Conservation (phyloP, 2,797 vertebrate species). For the Falco biarmicus region DNA sequence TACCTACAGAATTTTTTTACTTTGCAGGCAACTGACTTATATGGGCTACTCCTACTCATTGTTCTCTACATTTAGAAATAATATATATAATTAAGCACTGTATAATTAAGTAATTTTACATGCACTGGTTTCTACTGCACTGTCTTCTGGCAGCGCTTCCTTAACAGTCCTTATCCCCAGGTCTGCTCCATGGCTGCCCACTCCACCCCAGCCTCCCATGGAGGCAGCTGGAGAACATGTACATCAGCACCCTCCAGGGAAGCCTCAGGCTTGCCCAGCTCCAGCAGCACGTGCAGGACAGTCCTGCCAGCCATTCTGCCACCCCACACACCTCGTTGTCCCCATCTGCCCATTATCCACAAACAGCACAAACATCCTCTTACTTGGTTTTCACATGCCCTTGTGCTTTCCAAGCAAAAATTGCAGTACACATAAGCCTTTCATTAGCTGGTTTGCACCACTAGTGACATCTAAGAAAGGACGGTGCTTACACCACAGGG, state of each 20-base stretch:
- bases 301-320: background rate
- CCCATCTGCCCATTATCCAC: background rate
- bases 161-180: background rate
- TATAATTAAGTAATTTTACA: constrained; percentile 34
- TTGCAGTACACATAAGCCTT: background rate
- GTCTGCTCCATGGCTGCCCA: background rate
- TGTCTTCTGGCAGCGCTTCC: constrained; percentile 13
- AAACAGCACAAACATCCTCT: background rate
- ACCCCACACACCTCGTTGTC: background rate
- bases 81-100: constrained; percentile 40
- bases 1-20: constrained; percentile 41
- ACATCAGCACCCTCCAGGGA: rapidly evolving
- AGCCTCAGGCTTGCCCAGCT: background rate
- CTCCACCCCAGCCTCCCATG: background rate
- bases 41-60: constrained; percentile 64
- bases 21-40: constrained; percentile 55
- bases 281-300: rapidly evolving
- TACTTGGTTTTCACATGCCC: rapidly evolving
- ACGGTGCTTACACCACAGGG: background rate
- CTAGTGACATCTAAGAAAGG: background rate
- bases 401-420: background rate
- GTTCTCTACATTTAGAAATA: constrained; percentile 52
- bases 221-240: background rate
- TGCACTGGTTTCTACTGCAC: background rate
- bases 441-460: background rate